Evolutionary conservation across 1,140 invertebrate species (phyloP).

Genomic region (Neodiprion lecontei): DNA sequence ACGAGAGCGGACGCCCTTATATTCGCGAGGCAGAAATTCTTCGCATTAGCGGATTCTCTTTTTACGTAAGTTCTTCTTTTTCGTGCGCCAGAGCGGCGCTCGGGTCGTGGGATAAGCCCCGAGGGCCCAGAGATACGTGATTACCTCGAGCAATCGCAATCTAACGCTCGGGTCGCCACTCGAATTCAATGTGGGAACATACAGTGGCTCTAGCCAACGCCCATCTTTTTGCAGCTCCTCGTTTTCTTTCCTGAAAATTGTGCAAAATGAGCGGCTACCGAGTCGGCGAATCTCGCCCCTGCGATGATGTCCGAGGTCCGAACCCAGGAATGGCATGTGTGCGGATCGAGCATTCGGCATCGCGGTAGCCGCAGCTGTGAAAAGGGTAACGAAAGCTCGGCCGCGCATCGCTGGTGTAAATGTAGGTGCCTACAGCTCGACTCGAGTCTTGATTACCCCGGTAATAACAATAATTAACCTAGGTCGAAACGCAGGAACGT

Average conservation of each 20-base stretch:
- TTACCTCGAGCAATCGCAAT: too few species aligned
- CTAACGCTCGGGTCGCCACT: too few species aligned
- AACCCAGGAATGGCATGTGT: too few species aligned
- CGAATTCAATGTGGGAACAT: background rate
- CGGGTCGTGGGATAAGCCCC: background rate
- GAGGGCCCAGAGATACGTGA: background rate
- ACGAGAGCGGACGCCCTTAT: too few species aligned
- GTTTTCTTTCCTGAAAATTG: background rate
- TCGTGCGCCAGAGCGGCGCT: background rate
- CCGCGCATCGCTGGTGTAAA: too few species aligned
- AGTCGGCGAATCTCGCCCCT: too few species aligned
- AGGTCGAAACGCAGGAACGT: constrained; percentile 22
- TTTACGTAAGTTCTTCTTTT: background rate
- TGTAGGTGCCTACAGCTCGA: too few species aligned
- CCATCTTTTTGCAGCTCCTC: background rate
- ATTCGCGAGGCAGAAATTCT: background rate
- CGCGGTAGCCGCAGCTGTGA: background rate
- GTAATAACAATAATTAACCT: constrained; percentile 39
- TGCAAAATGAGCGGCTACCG: background rate
- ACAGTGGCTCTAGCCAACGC: background rate
- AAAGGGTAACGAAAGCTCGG: too few species aligned
- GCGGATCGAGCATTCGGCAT: background rate
- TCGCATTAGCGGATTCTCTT: background rate
- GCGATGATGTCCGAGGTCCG: too few species aligned
- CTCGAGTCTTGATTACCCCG: constrained; percentile 12